Conservation (phyloP, 2,797 vertebrate genomes). For the Prunella strophiata region DNA sequence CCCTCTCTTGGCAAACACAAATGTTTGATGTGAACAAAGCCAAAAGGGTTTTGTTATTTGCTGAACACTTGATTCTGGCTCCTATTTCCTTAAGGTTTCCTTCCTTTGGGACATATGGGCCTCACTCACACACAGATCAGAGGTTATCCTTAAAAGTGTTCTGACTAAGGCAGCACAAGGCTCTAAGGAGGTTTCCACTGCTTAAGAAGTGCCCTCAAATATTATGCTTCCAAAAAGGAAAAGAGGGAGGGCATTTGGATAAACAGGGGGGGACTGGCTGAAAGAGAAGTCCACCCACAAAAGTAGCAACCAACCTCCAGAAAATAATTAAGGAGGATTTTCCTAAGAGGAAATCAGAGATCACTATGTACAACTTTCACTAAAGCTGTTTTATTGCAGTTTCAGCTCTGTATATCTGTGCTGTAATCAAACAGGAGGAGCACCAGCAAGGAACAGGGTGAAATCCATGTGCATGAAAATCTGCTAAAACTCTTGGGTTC, state of each 20-base stretch:
- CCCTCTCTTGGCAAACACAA: background rate
- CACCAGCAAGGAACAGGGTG: background rate
- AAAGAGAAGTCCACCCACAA: background rate
- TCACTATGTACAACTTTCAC: slow-evolving; percentile 34
- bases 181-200: background rate
- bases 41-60: background rate
- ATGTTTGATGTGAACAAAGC: background rate
- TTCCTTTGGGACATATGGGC: background rate
- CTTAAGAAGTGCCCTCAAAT: slow-evolving; percentile 53
- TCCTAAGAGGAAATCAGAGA: slow-evolving; percentile 52
- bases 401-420: background rate
- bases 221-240: background rate
- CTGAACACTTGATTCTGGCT: background rate
- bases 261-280: slow-evolving; percentile 30
- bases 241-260: background rate
- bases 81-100: background rate
- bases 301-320: background rate
- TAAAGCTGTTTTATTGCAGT: slow-evolving; percentile 45
- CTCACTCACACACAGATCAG: background rate
- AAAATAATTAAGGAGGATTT: slow-evolving; percentile 57
- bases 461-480: background rate
- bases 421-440: background rate
- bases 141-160: background rate
- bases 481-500: background rate
- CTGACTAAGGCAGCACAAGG: background rate